These are phyloP conservation scores for Anguilla anguilla DNA, from an alignment of 2,797 vertebrate species.

Conservation along the genomic window DNA sequence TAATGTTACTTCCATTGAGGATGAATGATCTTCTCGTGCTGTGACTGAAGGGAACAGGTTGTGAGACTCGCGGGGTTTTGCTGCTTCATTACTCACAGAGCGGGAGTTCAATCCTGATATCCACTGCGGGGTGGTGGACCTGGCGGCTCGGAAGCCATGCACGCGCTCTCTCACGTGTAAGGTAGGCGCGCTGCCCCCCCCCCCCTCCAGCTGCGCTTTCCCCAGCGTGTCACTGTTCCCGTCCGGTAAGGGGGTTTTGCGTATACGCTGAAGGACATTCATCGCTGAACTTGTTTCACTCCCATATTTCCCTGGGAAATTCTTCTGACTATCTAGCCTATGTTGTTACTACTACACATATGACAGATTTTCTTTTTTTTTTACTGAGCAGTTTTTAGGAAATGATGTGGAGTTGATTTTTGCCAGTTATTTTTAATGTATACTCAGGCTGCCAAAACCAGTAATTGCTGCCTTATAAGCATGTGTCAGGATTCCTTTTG, in stretches of 20 bases:
- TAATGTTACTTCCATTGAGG: not conserved
- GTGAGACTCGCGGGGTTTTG: not conserved
- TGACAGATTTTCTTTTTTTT: not conserved
- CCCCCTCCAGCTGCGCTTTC: not conserved
- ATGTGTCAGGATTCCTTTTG: not conserved
- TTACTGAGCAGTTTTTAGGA: not conserved
- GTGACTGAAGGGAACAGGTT: not conserved
- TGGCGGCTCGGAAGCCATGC: constrained; percentile 95
- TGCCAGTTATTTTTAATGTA: not conserved
- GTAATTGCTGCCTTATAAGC: not conserved
- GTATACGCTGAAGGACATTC: not conserved
- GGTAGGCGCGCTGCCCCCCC: constrained; percentile 61
- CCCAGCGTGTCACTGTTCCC: constrained; percentile 4
- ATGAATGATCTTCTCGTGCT: not conserved
- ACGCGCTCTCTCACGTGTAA: constrained; percentile 99
- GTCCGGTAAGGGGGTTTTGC: not conserved
- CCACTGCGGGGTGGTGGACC: constrained; percentile 96
- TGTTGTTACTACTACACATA: not conserved
- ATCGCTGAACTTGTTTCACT: not conserved
- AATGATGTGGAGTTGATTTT: not conserved
- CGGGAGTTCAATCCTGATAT: constrained; percentile 97
- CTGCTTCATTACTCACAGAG: constrained; percentile 72
- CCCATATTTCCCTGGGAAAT: not conserved
- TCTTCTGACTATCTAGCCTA: not conserved
- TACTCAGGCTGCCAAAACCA: not conserved